Evolutionary conservation across 2,797 vertebrate genomes (phyloP).

Genomic region (Cryptoblepharus egeriae): DNA sequence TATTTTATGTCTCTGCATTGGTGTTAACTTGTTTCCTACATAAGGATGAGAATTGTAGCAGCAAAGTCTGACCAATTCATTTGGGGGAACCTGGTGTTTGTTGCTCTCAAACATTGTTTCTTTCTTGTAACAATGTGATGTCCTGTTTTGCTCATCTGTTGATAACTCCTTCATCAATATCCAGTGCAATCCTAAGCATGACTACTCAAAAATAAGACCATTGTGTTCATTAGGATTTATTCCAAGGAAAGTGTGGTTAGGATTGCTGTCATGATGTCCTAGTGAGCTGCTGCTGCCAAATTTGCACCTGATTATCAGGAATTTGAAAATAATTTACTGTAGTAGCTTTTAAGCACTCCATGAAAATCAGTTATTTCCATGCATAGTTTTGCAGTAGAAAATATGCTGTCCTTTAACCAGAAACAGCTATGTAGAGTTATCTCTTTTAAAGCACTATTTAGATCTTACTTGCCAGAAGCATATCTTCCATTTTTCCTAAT

Average conservation of each 20-base stretch:
- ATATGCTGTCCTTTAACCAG: neutral
- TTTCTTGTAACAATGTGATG: too few species aligned
- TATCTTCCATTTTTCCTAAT: neutral
- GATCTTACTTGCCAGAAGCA: too few species aligned
- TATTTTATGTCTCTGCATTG: conserved; percentile 35
- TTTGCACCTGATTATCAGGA: neutral
- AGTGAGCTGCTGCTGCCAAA: neutral
- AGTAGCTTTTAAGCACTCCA: neutral
- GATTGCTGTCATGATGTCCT: neutral
- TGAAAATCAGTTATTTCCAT: neutral
- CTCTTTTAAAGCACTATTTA: neutral
- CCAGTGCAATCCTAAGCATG: too few species aligned
- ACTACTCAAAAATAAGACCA: too few species aligned
- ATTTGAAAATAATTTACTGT: neutral
- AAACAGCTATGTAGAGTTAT: neutral
- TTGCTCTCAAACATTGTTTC: neutral
- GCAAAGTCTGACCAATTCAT: neutral
- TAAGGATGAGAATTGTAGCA: neutral
- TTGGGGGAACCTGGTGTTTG: neutral
- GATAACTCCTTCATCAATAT: neutral
- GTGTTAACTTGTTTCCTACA: neutral
- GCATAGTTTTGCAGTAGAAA: neutral
- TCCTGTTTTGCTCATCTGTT: neutral
- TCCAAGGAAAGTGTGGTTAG: too few species aligned
- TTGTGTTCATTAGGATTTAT: too few species aligned